Conservation (phyloP, 2,113 vertebrate species). For the Fulica atra region DNA sequence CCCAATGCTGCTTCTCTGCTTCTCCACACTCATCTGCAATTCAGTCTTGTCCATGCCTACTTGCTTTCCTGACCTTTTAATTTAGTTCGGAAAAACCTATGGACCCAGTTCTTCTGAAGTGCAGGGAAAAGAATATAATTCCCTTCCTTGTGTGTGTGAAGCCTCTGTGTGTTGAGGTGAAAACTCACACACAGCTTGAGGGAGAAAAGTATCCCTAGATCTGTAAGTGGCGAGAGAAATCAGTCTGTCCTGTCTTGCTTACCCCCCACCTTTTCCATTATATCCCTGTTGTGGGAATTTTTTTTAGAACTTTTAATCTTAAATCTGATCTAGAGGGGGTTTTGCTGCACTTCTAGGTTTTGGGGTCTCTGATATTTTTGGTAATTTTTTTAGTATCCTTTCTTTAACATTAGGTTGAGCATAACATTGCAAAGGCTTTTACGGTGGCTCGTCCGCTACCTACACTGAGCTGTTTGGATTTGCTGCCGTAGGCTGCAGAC, state of each 20-base stretch:
- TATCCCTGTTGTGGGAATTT: neutral
- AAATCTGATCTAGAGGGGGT: neutral
- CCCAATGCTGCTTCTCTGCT: neutral
- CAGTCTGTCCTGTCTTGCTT: neutral
- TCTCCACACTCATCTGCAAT: constrained; percentile 29
- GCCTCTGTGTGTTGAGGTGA: neutral
- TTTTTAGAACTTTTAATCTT: neutral
- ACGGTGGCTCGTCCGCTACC: neutral
- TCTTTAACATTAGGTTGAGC: neutral
- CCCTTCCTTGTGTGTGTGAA: neutral
- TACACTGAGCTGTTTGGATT: rapidly evolving
- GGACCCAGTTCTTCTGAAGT: neutral
- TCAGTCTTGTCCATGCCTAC: neutral
- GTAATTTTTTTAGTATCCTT: neutral
- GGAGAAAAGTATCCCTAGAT: neutral
- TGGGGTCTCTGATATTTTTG: neutral
- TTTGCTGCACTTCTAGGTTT: neutral
- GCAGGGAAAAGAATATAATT: rapidly evolving
- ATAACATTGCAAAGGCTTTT: neutral
- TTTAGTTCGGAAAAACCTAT: neutral
- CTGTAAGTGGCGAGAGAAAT: neutral
- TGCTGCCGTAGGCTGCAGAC: rapidly evolving
- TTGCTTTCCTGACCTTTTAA: constrained; percentile 31
- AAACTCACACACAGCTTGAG: neutral
- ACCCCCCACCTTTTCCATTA: neutral